Evolutionary conservation across 1,140 invertebrate genomes (phyloP).

Genomic region (Hirudo medicinalis): DNA sequence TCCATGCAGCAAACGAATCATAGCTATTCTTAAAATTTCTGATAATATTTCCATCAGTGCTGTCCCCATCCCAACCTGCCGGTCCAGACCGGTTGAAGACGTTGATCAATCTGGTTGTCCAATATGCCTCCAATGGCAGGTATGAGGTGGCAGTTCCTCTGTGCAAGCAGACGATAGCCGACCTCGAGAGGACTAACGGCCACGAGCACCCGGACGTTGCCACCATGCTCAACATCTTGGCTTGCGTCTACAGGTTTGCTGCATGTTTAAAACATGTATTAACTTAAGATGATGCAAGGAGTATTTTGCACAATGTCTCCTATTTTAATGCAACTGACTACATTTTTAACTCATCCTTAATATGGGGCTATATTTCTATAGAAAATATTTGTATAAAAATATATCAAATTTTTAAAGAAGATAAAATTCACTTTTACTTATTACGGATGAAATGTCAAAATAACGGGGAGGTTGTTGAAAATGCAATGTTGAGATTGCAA

Average conservation of each 20-base stretch:
- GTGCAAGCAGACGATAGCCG: conserved; percentile 91
- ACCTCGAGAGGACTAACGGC: conserved; percentile 49
- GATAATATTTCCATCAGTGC: conserved; percentile 45
- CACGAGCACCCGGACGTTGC: conserved; percentile 33
- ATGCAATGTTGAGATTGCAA: too few relatives aligned
- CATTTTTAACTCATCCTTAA: too few relatives aligned
- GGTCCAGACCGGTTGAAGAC: conserved; percentile 1
- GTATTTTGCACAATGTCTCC: too few relatives aligned
- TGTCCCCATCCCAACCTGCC: not conserved
- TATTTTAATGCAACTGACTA: too few relatives aligned
- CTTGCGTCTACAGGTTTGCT: conserved; percentile 52
- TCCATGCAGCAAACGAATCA: too few relatives aligned
- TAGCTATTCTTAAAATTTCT: too few relatives aligned
- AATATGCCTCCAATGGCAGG: conserved; percentile 36
- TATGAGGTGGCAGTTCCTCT: conserved; percentile 94
- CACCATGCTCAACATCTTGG: conserved; percentile 93
- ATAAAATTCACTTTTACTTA: too few relatives aligned
- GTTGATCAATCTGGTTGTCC: conserved; percentile 2
- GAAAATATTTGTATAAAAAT: too few relatives aligned
- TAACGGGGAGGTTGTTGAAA: too few relatives aligned
- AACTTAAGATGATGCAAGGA: not conserved
- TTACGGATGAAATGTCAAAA: too few relatives aligned
- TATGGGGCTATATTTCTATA: too few relatives aligned
- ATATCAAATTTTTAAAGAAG: too few relatives aligned
- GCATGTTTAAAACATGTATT: not conserved